A percentile compares a stretch with the other conserved stretches of the same genome.
Conservation (phyloP, 2,113 vertebrate genomes). For the Brachyhypopomus gauderio region DNA sequence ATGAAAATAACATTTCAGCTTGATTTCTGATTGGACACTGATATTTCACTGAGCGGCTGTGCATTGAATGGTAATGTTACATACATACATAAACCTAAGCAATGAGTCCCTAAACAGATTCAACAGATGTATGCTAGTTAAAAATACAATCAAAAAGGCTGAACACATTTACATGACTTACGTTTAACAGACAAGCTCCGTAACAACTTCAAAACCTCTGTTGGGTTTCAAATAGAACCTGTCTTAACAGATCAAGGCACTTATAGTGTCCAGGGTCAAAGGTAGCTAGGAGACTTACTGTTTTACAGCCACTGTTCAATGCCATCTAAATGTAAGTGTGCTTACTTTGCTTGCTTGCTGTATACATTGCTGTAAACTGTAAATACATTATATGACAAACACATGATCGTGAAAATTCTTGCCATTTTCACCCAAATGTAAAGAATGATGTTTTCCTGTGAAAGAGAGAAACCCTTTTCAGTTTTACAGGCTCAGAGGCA, state of each 20-base stretch:
- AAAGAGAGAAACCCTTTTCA: too few species aligned
- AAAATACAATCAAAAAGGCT: not conserved
- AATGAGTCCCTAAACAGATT: not conserved
- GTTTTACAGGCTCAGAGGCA: too few species aligned
- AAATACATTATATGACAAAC: not conserved
- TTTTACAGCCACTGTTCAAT: constrained; percentile 31
- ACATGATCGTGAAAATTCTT: not conserved
- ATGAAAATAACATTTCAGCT: too few species aligned
- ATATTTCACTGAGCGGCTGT: too few species aligned
- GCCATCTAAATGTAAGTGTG: not conserved
- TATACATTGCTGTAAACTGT: not conserved
- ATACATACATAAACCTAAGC: too few species aligned
- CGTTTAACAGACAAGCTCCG: not conserved
- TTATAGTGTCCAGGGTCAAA: constrained; percentile 20
- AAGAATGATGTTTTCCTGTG: too few species aligned
- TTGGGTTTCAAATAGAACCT: not conserved
- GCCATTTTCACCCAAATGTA: too few species aligned
- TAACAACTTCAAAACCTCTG: not conserved
- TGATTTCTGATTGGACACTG: too few species aligned
- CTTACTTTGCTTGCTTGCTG: not conserved
- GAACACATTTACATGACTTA: not conserved
- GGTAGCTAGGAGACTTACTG: not conserved
- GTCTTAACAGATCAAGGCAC: not conserved
- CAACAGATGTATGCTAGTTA: not conserved
- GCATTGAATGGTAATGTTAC: too few species aligned